Conservation (phyloP, 2,888 invertebrate species). For the Acleris sparsana region DNA sequence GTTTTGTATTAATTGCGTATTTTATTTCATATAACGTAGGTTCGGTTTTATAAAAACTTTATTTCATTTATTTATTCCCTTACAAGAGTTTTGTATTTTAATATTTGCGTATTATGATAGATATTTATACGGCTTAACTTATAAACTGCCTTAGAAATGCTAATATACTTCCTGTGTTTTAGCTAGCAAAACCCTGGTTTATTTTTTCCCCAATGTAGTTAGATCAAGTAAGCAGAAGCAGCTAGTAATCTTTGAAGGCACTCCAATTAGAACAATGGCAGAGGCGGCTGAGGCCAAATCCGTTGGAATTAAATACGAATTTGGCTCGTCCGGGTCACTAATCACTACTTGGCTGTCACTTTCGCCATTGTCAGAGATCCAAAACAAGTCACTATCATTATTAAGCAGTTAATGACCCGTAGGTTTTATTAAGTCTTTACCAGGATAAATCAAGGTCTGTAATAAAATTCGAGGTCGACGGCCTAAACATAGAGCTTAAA, state of each 20-base stretch:
- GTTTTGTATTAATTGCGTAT: too few species aligned
- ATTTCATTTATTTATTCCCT: too few species aligned
- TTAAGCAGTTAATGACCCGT: slow-evolving; percentile 10
- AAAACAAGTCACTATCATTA: slow-evolving; percentile 21
- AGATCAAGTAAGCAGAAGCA: slow-evolving; percentile 3
- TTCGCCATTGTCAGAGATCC: slow-evolving; percentile 21
- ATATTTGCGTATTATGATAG: too few species aligned
- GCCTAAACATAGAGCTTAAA: neutral
- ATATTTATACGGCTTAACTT: too few species aligned
- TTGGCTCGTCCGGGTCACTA: slow-evolving; percentile 43
- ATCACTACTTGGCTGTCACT: slow-evolving; percentile 28
- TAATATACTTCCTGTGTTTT: too few species aligned
- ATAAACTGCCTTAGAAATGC: too few species aligned
- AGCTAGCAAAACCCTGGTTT: too few species aligned
- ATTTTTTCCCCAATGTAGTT: neutral
- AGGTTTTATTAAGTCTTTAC: slow-evolving; percentile 1
- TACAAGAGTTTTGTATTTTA: too few species aligned
- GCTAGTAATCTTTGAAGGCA: slow-evolving; percentile 33
- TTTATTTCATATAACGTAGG: too few species aligned
- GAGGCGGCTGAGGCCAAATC: slow-evolving; percentile 40
- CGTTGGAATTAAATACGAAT: slow-evolving; percentile 49
- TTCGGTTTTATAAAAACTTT: too few species aligned
- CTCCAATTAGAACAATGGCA: slow-evolving; percentile 44
- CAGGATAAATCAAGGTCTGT: neutral
- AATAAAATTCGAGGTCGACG: neutral